Base-by-base conservation (phyloP, 2,888 invertebrate genomes). In the Euzetes globulus region DNA sequence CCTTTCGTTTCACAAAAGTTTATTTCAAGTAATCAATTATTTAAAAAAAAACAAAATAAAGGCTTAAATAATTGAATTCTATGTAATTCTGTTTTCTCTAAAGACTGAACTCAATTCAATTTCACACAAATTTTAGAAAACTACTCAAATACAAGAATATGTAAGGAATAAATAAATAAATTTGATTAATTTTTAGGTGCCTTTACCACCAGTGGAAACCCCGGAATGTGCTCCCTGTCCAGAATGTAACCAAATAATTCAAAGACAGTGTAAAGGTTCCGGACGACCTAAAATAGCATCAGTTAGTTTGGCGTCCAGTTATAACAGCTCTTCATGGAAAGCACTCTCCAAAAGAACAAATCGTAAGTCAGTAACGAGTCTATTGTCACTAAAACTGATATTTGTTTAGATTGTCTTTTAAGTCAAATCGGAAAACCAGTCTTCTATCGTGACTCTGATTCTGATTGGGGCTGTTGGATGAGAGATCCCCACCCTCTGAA, bases 381-480 rank as follows among this genome's bases (percentile, higher is more conserved):
- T 3, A 7, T 19, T 19, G 19, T 27, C 15, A 60, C 22, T 58
- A 1, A 60, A 50, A 27, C 13, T 22, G 25, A 25, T 5, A 19
- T 58, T 63, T n/a, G 6, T 63, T 29, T 15, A 74, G 74, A 74
- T 47, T 74, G 74, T 63, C 45, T 90, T 77, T 85, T 96, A 17
- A 92, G 92, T 81, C 92, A 91, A 0, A 91, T 97, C 70, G 96
- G 96, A 0, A 96, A 94, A 80, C 94, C 96, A 0, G 91, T 96
- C 0, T 94, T 91, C 82, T 90, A 92, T 81, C 88, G 91, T 45
- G 88, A 86, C 78, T 90, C 90, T 77, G 89, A 91, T 76, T 88
- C 89, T 52, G 77, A 76, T 50, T 91, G 89, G 80, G 94, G 94
- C 1, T 88, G 90, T 41, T 94, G 95, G 94, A 87, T 94, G 84